phyloP scores from a whole-genome alignment of 2,888 invertebrate species.

The Lasioglossum vierecki region DNA sequence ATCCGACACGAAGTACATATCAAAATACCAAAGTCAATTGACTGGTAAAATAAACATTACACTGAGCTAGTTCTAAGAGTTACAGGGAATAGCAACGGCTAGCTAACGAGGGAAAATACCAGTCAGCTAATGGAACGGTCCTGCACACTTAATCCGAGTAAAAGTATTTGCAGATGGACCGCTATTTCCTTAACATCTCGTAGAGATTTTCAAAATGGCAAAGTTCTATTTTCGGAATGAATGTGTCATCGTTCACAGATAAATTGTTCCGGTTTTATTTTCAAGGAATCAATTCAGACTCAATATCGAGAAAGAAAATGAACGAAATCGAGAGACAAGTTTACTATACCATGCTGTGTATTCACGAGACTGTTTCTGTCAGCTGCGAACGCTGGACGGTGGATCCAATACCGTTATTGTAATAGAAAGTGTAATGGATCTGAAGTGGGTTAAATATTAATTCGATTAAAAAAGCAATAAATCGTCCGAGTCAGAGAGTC shows the following conservation, averaged over 20 bases:
- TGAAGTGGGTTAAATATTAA: background rate
- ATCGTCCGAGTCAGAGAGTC: background rate
- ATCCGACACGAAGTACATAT: background rate
- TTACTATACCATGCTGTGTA: background rate
- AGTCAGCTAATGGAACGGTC: background rate
- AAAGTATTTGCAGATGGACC: background rate
- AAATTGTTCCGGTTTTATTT: background rate
- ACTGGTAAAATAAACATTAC: background rate
- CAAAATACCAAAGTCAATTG: background rate
- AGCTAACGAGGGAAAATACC: background rate
- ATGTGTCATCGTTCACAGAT: background rate
- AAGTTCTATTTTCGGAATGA: too few relatives aligned
- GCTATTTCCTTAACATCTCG: background rate
- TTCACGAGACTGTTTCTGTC: background rate
- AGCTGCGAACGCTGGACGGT: background rate
- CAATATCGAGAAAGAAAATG: background rate
- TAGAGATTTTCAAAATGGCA: background rate
- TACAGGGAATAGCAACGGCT: background rate
- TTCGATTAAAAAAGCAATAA: slow-evolving; percentile 4
- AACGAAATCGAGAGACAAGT: background rate
- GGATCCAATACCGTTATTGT: background rate
- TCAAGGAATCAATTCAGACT: background rate
- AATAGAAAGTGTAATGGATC: slow-evolving; percentile 6
- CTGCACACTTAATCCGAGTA: background rate
- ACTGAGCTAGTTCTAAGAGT: background rate